Base-by-base conservation (phyloP, 2,888 invertebrate genomes). In the Ectemnius lituratus region DNA sequence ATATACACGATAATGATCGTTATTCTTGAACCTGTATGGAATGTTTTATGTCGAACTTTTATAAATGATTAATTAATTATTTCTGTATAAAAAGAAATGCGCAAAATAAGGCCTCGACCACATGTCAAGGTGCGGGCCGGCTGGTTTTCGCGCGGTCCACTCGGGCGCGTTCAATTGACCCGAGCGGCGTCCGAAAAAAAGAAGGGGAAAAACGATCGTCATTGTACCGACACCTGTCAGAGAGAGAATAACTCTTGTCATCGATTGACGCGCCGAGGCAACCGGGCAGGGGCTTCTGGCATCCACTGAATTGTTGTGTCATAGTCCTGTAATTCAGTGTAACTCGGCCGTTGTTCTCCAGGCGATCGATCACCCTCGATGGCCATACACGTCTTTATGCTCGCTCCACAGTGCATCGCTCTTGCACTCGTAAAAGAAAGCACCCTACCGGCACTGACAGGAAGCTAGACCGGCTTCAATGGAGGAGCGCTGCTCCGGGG, bases 211-310 rank as follows among this genome's bases (percentile, higher is more conserved):
- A 79, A 72, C 78, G 73, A 80, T 80, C 81, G 80, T 75, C 75
- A 68, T 77, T 80, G 72, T 66, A 72, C 74, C 82, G 82, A 81
- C 75, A 80, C 82, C 82, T 82, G 81, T 82, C 81, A 82, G 76
- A 75, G 68, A 61, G 78, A 75, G 82, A 82, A 80, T 80, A 82
- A 82, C 80, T 82, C 71, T 81, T 80, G 82, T 81, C 81, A 81
- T 81, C 80, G 79, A 76, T 81, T 70, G 75, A 71, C 81, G 20
- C 64, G 58, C 49, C 37, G 37, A 8, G 23, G 23, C 2, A 23
- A 23, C 23, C 23, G 0, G 23, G 23, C 23, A 3, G 23, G 37
- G 37, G 8, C 37, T 37, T 37, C 37, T 37, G 49, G 16, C 49
- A 18, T 52, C 63, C 49, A 67, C 64, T 47, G 52, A 74, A 74